Evolutionary conservation across 2,888 invertebrate genomes (phyloP).

Genomic region (Augochlorella aurata): DNA sequence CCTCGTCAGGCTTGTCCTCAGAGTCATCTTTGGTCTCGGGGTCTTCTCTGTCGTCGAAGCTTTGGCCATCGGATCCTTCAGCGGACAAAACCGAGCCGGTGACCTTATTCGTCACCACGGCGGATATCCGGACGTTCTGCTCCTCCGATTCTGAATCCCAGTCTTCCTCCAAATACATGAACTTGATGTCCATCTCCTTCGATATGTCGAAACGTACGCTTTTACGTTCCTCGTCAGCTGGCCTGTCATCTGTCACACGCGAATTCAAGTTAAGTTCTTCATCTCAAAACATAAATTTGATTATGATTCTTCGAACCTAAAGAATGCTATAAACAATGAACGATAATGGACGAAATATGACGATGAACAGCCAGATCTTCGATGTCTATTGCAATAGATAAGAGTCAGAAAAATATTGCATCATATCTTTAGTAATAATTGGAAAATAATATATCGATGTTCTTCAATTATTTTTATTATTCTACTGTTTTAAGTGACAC

Average conservation of each 20-base stretch:
- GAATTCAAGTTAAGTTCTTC: not conserved
- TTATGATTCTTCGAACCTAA: no score
- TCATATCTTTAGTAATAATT: no score
- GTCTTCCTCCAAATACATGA: constrained; percentile 77
- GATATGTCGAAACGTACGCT: constrained; percentile 88
- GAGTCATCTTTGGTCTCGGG: constrained; percentile 43
- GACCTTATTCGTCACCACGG: constrained; percentile 26
- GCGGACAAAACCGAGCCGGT: constrained; percentile 23
- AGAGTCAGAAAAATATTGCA: no score
- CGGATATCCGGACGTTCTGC: constrained; percentile 55
- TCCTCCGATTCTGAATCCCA: constrained; percentile 74
- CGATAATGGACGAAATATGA: no score
- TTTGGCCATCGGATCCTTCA: constrained; percentile 27
- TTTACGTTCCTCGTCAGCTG: constrained; percentile 89
- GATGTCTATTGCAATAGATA: no score
- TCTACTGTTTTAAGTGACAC: no score
- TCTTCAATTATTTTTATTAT: no score
- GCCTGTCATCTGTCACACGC: constrained; percentile 73
- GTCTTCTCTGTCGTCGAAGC: constrained; percentile 17
- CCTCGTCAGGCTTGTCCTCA: constrained; percentile 20
- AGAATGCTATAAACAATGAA: no score
- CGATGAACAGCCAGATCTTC: no score
- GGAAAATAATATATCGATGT: no score
- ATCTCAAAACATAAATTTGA: not conserved
- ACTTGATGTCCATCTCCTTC: constrained; percentile 81